Percentiles rank a stretch among this genome's conserved stretches.
These are phyloP conservation scores for Urocyon cinereoargenteus DNA, from an alignment of 2,797 vertebrate species.

Conservation along the genomic window DNA sequence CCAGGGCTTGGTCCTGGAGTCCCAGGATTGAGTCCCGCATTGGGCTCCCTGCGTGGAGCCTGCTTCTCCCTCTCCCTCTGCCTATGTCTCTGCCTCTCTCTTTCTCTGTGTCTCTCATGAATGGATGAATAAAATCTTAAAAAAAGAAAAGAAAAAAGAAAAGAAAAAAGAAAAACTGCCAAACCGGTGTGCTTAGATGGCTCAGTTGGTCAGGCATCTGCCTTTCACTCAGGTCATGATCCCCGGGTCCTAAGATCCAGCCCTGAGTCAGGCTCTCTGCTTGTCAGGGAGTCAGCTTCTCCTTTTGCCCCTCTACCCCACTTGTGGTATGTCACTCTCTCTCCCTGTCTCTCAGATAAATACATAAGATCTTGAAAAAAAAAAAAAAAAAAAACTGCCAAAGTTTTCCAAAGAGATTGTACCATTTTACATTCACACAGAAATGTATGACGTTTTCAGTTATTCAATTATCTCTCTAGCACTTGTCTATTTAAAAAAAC, in stretches of 20 bases:
- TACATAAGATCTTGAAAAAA: neutral
- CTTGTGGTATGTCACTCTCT: neutral
- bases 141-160: too few relatives aligned
- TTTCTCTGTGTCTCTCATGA: too few relatives aligned
- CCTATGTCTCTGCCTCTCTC: too few relatives aligned
- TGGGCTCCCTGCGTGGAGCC: too few relatives aligned
- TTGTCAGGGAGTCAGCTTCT: neutral
- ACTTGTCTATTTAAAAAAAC: neutral
- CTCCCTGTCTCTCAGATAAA: neutral
- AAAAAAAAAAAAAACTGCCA: neutral
- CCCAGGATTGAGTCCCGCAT: too few relatives aligned
- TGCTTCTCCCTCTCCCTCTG: too few relatives aligned
- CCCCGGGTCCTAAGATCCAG: neutral
- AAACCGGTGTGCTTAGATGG: neutral
- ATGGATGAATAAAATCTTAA: too few relatives aligned
- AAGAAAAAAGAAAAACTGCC: neutral
- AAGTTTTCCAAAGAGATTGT: neutral
- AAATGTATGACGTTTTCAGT: neutral
- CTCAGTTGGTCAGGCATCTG: neutral
- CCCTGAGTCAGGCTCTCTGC: neutral
- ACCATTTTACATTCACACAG: neutral
- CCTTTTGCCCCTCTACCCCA: neutral
- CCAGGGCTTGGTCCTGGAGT: too few relatives aligned
- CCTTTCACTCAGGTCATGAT: neutral
- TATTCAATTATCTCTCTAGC: neutral